These are phyloP conservation scores for Bombus confusus DNA, from an alignment of 1,140 invertebrate species.

Conservation along the genomic window DNA sequence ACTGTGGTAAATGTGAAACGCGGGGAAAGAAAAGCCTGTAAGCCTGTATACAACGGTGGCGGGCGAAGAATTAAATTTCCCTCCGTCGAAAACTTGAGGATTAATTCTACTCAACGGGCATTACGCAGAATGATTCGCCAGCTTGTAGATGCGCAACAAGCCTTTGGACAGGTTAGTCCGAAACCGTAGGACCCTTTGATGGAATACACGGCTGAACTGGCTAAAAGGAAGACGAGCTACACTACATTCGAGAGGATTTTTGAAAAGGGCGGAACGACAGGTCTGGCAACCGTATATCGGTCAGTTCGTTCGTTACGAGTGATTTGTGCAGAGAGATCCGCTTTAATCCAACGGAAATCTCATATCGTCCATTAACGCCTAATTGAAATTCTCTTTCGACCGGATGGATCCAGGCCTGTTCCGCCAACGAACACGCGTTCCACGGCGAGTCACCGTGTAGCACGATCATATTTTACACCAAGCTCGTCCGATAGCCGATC, in stretches of 20 bases:
- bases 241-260: conserved; percentile 20
- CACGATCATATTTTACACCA: conserved; percentile 46
- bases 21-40: not conserved
- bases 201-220: not conserved
- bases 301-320: conserved; percentile 14
- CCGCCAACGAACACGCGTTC: conserved; percentile 32
- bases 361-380: conserved; percentile 68
- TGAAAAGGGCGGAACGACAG: conserved; percentile 31
- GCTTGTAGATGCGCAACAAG: not conserved
- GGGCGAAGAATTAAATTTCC: not conserved
- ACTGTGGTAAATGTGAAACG: no score
- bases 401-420: conserved; percentile 33
- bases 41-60: not conserved
- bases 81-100: not conserved
- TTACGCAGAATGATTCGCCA: not conserved
- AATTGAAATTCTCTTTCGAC: conserved; percentile 68
- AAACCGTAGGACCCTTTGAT: conserved; percentile 7
- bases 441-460: not conserved
- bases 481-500: conserved; percentile 1
- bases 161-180: not conserved
- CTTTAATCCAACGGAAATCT: conserved; percentile 65
- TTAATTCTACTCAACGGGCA: conserved; percentile 8
- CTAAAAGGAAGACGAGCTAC: not conserved
- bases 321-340: conserved; percentile 53
- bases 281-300: not conserved